Conservation (phyloP, 1,140 invertebrate species). For the Microvelia longipes region DNA sequence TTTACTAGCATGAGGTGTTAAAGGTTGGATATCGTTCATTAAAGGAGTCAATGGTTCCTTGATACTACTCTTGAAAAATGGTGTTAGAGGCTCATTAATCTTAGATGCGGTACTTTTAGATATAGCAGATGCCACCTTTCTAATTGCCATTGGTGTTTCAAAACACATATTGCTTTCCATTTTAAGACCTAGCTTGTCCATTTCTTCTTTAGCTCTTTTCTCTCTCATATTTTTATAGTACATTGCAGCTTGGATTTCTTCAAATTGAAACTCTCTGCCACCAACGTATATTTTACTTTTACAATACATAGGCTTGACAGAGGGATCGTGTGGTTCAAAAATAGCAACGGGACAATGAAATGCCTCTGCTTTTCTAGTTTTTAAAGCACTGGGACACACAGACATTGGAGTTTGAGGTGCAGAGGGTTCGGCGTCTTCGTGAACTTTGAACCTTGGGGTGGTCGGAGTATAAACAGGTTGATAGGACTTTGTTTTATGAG, state of each 20-base stretch:
- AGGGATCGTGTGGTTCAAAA: conserved; percentile 29
- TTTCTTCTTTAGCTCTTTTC: not conserved
- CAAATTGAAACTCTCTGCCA: conserved; percentile 36
- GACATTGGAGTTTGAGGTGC: not conserved
- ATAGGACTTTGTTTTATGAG: conserved; percentile 8
- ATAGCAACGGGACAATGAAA: conserved; percentile 23
- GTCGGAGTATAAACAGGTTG: conserved; percentile 8
- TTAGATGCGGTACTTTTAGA: too few species aligned
- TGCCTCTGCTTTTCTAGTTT: conserved; percentile 15
- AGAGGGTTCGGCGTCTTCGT: conserved; percentile 5
- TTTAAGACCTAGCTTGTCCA: not conserved
- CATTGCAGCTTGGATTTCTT: conserved; percentile 34
- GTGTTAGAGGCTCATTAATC: too few species aligned
- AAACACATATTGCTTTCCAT: not conserved
- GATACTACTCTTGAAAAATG: too few species aligned
- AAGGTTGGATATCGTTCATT: not conserved
- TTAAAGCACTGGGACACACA: conserved; percentile 17
- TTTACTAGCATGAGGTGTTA: not conserved
- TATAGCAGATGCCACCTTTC: too few species aligned
- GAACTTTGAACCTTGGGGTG: conserved; percentile 20
- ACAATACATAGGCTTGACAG: conserved; percentile 17
- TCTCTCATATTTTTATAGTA: conserved; percentile 12
- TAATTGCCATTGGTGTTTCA: not conserved
- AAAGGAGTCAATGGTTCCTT: too few species aligned
- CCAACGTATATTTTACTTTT: conserved; percentile 31